These are phyloP conservation scores for Pluvianellus socialis DNA, from an alignment of 2,113 vertebrate genomes.

Conservation along the genomic window DNA sequence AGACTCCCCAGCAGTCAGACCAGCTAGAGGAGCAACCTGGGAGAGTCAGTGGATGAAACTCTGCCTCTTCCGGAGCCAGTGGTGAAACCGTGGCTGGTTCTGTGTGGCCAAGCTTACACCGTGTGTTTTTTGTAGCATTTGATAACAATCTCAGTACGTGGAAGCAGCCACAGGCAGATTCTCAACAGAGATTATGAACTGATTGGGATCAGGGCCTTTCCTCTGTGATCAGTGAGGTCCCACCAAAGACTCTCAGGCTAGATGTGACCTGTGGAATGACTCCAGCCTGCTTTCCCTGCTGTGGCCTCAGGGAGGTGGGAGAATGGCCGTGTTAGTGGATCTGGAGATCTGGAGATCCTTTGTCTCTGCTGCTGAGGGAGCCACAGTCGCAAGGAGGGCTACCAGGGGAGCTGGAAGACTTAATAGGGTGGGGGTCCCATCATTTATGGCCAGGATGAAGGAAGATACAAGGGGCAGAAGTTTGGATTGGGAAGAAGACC, in stretches of 20 bases:
- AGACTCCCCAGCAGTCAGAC: background rate
- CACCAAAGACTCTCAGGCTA: background rate
- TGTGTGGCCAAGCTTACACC: background rate
- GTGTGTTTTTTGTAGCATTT: background rate
- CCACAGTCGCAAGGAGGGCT: background rate
- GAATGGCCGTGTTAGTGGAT: rapidly evolving
- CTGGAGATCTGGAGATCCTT: background rate
- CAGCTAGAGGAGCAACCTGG: background rate
- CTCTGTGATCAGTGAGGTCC: background rate
- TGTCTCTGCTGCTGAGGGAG: background rate
- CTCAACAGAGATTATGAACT: background rate
- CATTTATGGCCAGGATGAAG: background rate
- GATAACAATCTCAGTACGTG: background rate
- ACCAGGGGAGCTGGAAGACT: background rate
- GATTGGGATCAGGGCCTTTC: background rate
- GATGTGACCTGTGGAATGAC: background rate
- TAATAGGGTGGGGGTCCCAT: background rate
- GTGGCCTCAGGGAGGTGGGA: rapidly evolving
- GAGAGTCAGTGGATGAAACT: background rate
- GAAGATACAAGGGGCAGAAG: background rate
- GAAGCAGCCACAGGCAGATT: background rate
- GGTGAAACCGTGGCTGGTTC: background rate
- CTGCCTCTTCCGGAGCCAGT: background rate
- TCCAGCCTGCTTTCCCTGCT: background rate
- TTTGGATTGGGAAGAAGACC: background rate